Evolutionary conservation across 2,888 invertebrate species (phyloP), one percentile per base, ranked within the genome.

Genomic region (Sepiola atlantica): DNA sequence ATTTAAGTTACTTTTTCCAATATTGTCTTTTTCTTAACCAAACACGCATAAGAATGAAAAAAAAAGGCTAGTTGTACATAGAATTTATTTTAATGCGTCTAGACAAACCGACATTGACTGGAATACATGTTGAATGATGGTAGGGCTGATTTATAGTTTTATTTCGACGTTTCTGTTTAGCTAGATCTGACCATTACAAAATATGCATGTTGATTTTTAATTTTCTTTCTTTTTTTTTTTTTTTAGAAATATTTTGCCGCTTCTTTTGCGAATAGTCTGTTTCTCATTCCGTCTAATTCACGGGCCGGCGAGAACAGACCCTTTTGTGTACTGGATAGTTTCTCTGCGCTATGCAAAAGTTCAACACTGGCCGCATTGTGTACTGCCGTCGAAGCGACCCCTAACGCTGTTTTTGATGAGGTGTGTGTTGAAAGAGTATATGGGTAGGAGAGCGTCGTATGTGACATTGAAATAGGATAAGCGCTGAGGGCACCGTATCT

Each of bases 391-490:
- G 95, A 12, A 92, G 94, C 92, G 77, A 61, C 94, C 55, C 94
- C 94, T 91, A 95, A 77, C 57, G 95, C 94, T 0, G 96, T 95
- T 90, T 96, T 96, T 24, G 95, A 95, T 35, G 95, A 95, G 21
- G 96, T 95, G 35, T 96, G 95, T 35, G 96, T 95, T 32, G 96
- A 95, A 32, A 96, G 94, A 54, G 96, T 95, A 94, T 96, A 96
- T 16, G 96, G 96, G 94, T 96, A 96, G 21, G 96, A 96, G n/a
- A 96, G 95, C 18, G 96, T 96, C 45, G 96, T 95, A 94, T 96
- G 96, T 94, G 96, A 95, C 45, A 96, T 94, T 16, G 96, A 96
- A 61, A 96, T 94, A 24, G 96, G 95, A 90, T 95, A 95, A 32
- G 96, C 95, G 35, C 95, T 95, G 90, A 96, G 95, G 18, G 95